Conservation (phyloP, 2,113 vertebrate genomes). For the Anhinga rufa region DNA sequence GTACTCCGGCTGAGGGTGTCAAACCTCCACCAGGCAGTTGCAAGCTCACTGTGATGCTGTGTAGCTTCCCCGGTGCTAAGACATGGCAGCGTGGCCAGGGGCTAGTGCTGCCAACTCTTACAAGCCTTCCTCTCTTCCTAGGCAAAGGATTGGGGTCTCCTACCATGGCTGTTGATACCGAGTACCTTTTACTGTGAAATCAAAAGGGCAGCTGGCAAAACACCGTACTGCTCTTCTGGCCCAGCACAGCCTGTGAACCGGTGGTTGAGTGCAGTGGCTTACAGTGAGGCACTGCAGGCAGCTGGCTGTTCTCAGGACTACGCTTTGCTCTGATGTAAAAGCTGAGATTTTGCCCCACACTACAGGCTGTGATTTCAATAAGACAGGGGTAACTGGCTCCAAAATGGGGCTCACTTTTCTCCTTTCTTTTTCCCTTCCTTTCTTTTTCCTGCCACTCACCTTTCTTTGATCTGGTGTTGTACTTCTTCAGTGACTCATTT, state of each 20-base stretch:
- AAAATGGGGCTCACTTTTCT: background rate
- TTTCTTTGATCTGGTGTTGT: background rate
- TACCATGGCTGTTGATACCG: fast-evolving
- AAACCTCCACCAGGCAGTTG: background rate
- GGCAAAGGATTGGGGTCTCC: background rate
- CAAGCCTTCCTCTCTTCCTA: background rate
- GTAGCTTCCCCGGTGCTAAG: background rate
- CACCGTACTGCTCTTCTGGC: fast-evolving
- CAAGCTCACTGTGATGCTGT: fast-evolving
- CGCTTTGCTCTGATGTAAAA: fast-evolving
- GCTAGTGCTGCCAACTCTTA: background rate
- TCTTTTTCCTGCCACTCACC: background rate
- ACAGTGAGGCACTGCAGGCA: background rate
- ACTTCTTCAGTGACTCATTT: background rate
- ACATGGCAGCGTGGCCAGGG: background rate
- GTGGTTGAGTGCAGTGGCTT: background rate
- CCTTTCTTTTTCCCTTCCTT: background rate
- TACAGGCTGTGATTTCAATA: background rate
- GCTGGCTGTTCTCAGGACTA: background rate
- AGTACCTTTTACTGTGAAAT: background rate
- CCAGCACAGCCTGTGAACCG: background rate
- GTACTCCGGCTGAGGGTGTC: background rate
- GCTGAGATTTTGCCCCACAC: background rate
- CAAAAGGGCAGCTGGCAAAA: background rate
- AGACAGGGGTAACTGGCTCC: background rate